phyloP scores from a whole-genome alignment of 2,888 invertebrate genomes.

The Epirrhoe alternata region DNA sequence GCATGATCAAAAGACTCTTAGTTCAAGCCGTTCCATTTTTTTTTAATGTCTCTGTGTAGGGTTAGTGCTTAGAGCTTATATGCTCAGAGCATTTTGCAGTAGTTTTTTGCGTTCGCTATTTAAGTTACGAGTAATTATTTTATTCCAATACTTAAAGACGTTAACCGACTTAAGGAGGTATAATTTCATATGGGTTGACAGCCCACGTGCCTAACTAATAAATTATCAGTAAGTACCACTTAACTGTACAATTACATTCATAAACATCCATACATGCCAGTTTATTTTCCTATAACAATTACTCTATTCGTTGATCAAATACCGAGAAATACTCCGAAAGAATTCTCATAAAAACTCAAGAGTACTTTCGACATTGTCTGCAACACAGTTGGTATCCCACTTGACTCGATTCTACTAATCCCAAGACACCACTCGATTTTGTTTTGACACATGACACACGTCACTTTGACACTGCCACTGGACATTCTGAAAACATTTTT shows the following conservation, averaged over 20 bases:
- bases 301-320: constrained; percentile 17
- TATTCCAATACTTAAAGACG: no score
- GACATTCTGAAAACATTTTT: constrained; percentile 51
- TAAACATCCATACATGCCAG: not conserved
- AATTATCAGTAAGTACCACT: not conserved
- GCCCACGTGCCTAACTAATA: not conserved
- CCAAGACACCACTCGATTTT: constrained; percentile 82
- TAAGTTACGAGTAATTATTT: no score
- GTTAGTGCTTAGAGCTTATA: no score
- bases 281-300: constrained; percentile 7
- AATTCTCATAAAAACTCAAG: constrained; percentile 46
- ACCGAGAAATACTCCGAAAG: constrained; percentile 20
- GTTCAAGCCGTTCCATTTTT: no score
- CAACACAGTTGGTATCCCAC: constrained; percentile 61
- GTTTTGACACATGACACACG: constrained; percentile 78
- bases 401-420: constrained; percentile 58
- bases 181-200: not conserved
- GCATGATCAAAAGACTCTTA: no score
- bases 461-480: constrained; percentile 51
- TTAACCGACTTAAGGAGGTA: no score
- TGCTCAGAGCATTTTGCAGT: no score
- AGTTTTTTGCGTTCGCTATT: no score
- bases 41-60: no score
- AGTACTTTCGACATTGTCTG: constrained; percentile 55
- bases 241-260: not conserved